Percentiles rank a stretch among this genome's conserved stretches.
Evolutionary conservation across 2,797 vertebrate genomes (phyloP).

Genomic region (Todus mexicanus): DNA sequence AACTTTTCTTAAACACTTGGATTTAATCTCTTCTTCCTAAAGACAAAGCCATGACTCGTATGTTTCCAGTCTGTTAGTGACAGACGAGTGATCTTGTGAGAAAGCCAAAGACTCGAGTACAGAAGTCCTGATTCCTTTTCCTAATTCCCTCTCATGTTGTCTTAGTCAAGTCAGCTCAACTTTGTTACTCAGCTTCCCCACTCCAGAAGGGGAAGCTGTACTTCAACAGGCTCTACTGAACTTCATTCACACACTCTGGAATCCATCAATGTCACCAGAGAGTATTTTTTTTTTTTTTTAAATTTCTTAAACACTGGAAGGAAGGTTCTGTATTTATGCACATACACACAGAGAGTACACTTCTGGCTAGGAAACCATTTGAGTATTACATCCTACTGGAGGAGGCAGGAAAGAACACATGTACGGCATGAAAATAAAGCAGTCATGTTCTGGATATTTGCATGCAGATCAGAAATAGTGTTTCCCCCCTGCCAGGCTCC

Average conservation of each 20-base stretch:
- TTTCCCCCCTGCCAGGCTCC: background rate
- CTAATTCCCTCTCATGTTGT: background rate
- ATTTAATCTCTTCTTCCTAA: constrained; percentile 39
- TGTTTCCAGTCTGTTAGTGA: constrained; percentile 15
- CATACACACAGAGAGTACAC: background rate
- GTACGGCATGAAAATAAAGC: background rate
- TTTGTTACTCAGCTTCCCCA: background rate
- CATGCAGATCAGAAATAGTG: background rate
- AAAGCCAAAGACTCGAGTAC: constrained; percentile 8
- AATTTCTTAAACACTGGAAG: background rate
- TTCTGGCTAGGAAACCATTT: background rate
- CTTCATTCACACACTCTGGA: background rate
- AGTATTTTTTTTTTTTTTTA: background rate
- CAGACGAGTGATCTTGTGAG: background rate
- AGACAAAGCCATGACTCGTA: background rate
- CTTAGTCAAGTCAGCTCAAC: background rate
- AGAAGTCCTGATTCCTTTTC: background rate
- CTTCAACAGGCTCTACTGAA: background rate
- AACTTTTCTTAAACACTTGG: constrained; percentile 32
- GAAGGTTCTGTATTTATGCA: background rate
- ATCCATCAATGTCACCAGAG: background rate
- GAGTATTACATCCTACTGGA: background rate
- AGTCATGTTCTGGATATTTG: background rate
- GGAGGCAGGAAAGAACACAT: background rate
- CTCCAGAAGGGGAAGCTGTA: background rate